Evolutionary conservation across 64 coral and sea anemone species (phyloP).

Genomic region (Acropora tenuis): DNA sequence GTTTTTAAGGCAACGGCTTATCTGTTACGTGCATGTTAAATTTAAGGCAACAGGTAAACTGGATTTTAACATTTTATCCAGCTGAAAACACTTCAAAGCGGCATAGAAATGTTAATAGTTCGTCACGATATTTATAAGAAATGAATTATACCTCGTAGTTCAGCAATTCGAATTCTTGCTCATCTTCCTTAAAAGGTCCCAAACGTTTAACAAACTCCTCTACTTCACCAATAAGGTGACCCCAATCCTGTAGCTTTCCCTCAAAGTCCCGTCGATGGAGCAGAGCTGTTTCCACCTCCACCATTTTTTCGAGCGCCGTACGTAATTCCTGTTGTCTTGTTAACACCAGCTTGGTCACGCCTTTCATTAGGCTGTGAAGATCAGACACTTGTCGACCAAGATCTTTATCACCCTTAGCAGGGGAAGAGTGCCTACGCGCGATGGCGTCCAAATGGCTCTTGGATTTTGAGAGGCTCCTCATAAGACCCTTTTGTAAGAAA

Average conservation of each 20-base stretch:
- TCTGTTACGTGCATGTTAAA: too few relatives aligned
- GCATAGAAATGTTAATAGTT: too few relatives aligned
- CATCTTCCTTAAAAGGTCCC: conserved; percentile 71
- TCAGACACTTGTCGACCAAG: conserved; percentile 25
- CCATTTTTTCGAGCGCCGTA: conserved; percentile 50
- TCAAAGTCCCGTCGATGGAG: conserved; percentile 73
- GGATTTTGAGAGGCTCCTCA: neutral
- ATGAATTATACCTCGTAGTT: conserved; percentile 68
- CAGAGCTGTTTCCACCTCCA: conserved; percentile 43
- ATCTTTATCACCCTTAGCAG: neutral
- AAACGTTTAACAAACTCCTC: conserved; percentile 72
- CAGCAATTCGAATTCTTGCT: conserved; percentile 66
- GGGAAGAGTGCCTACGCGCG: neutral
- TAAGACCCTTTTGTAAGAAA: conserved; percentile 5
- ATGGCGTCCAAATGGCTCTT: conserved; percentile 13
- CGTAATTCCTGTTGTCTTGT: conserved; percentile 59
- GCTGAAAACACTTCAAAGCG: too few relatives aligned
- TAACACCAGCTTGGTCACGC: conserved; percentile 68
- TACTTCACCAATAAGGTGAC: conserved; percentile 45
- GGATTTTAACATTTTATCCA: too few relatives aligned
- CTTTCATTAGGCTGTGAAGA: conserved; percentile 65
- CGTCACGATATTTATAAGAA: neutral
- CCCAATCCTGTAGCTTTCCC: conserved; percentile 66
- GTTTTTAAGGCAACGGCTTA: too few relatives aligned
- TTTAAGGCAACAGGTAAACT: neutral